A percentile compares a stretch with the other conserved stretches of the same genome.
These are phyloP conservation scores for Platanista minor DNA, from an alignment of 2,113 vertebrate species.

Conservation along the genomic window DNA sequence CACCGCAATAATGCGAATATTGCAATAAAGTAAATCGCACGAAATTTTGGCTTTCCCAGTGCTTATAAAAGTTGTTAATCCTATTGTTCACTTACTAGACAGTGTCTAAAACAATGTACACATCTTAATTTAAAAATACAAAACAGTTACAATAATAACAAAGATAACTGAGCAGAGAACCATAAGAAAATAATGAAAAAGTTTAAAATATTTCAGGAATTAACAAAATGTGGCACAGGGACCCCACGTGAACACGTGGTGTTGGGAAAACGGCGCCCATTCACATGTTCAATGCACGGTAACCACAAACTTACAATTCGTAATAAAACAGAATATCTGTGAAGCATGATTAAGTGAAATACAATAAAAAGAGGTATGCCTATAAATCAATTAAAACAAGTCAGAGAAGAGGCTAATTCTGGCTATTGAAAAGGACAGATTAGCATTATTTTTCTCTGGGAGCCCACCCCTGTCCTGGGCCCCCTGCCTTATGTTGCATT, in stretches of 20 bases:
- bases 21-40: not conserved
- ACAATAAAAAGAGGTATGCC: not conserved
- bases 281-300: not conserved
- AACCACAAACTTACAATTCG: not conserved
- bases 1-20: not conserved
- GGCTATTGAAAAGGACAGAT: not conserved
- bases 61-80: not conserved
- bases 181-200: not conserved
- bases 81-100: not conserved
- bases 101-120: not conserved
- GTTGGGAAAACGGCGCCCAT: not conserved
- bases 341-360: not conserved
- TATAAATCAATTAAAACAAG: not conserved
- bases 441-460: not conserved
- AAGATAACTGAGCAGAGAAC: not conserved
- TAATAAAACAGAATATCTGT: not conserved
- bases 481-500: not conserved
- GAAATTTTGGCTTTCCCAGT: not conserved
- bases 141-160: not conserved
- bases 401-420: not conserved
- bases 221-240: not conserved
- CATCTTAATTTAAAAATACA: not conserved
- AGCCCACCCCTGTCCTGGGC: not conserved
- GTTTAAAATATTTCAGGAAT: not conserved
- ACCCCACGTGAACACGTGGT: not conserved